These are phyloP conservation scores for Orchestia grillus DNA, from an alignment of 1,140 invertebrate genomes.

Conservation along the genomic window DNA sequence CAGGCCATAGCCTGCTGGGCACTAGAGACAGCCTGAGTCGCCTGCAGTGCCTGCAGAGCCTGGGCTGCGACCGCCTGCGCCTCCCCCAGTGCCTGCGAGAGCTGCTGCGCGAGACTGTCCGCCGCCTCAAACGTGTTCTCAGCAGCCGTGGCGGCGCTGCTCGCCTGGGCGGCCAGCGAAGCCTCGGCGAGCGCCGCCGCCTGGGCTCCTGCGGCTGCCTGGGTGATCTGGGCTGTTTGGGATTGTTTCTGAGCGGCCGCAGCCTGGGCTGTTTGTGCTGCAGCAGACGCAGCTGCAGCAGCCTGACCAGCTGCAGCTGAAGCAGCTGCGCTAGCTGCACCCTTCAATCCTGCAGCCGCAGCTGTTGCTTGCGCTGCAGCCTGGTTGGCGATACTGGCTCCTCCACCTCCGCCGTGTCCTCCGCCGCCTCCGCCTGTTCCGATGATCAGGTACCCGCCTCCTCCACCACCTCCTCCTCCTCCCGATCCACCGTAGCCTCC, in stretches of 20 bases:
- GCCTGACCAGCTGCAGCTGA: constrained; percentile 42
- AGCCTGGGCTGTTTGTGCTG: constrained; percentile 49
- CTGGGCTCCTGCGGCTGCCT: constrained; percentile 45
- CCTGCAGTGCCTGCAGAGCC: background rate
- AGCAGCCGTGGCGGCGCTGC: constrained; percentile 42
- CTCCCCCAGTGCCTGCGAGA: background rate
- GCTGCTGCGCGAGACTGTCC: background rate
- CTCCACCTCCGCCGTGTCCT: background rate
- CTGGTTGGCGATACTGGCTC: constrained; percentile 48
- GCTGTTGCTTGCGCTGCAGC: constrained; percentile 20
- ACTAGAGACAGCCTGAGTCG: background rate
- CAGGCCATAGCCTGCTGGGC: constrained; percentile 48
- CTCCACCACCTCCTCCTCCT: background rate
- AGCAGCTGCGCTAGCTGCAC: constrained; percentile 42
- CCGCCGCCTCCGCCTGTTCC: background rate
- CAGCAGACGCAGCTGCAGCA: constrained; percentile 51
- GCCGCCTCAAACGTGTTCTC: constrained; percentile 4
- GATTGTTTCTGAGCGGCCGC: constrained; percentile 33
- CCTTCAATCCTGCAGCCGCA: constrained; percentile 26
- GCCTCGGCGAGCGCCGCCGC: constrained; percentile 51
- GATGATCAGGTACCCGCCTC: constrained; percentile 18
- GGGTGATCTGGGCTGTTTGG: constrained; percentile 48
- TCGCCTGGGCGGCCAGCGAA: constrained; percentile 47
- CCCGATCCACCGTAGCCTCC: background rate
- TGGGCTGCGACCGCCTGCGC: constrained; percentile 20